These are phyloP conservation scores for Cephus sareptanus DNA, from an alignment of 2,888 invertebrate genomes.

Conservation along the genomic window DNA sequence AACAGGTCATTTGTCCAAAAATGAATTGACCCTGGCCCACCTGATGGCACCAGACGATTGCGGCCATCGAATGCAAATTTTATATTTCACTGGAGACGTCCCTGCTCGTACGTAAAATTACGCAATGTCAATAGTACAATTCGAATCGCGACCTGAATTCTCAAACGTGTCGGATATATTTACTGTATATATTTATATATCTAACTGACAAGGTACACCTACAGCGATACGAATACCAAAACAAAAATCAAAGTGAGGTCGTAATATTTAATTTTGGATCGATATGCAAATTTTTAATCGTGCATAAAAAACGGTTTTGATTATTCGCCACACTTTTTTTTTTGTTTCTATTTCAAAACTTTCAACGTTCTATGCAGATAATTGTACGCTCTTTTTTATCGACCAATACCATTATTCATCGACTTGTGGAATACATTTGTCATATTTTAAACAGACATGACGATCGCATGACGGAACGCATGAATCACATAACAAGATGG, in stretches of 20 bases:
- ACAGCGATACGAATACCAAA: too few species aligned
- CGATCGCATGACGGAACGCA: background rate
- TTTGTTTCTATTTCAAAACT: background rate
- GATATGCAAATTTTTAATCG: background rate
- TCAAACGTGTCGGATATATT: background rate
- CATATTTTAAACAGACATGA: background rate
- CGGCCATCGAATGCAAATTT: background rate
- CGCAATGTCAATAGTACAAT: background rate
- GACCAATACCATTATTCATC: background rate
- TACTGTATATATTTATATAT: too few species aligned
- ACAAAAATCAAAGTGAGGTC: background rate
- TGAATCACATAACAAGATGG: background rate
- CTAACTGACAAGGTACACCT: too few species aligned
- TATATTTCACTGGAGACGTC: background rate
- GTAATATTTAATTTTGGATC: background rate
- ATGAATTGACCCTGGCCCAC: background rate
- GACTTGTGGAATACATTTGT: background rate
- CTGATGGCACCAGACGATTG: background rate
- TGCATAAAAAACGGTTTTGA: background rate
- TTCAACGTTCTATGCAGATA: background rate
- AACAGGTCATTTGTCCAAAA: background rate
- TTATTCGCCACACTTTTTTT: background rate
- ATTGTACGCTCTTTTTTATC: background rate
- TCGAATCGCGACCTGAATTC: background rate
- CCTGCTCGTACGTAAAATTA: background rate